Conservation (phyloP, 2,888 invertebrate species). For the Belgica antarctica region DNA sequence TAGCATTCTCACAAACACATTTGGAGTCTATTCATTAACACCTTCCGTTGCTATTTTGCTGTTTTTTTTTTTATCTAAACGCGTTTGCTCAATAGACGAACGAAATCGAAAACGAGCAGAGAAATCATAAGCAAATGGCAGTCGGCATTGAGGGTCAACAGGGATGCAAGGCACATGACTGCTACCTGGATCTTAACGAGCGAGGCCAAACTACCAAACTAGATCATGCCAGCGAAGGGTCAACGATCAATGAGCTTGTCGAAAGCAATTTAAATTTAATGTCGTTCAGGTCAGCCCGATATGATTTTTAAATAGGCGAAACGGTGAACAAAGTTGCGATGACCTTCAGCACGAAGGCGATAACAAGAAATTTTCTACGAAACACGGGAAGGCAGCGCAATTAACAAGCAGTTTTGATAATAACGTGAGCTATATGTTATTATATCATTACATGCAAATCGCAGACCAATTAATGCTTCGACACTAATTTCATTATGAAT, state of each 20-base stretch:
- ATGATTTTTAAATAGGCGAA: not conserved
- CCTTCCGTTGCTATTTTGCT: not conserved
- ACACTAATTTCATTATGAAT: no score
- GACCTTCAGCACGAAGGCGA: not conserved
- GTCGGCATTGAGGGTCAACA: not conserved
- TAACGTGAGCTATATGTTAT: no score
- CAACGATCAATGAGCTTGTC: not conserved
- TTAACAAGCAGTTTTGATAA: no score
- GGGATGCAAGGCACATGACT: no score
- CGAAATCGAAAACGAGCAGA: not conserved
- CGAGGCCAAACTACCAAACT: not conserved
- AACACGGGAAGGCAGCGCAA: no score
- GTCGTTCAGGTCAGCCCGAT: not conserved
- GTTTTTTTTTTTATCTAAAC: conserved; percentile 8
- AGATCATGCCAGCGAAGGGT: not conserved
- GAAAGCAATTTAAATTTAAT: not conserved
- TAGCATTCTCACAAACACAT: not conserved
- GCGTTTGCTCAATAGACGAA: not conserved
- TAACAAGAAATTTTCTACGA: not conserved
- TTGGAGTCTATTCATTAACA: not conserved
- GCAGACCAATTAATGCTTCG: no score
- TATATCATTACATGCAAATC: no score
- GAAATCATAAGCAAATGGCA: not conserved
- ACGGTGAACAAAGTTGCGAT: not conserved
- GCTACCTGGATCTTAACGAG: no score